phyloP scores from a whole-genome alignment of 2,888 invertebrate genomes.

The Bhutanitis thaidina region DNA sequence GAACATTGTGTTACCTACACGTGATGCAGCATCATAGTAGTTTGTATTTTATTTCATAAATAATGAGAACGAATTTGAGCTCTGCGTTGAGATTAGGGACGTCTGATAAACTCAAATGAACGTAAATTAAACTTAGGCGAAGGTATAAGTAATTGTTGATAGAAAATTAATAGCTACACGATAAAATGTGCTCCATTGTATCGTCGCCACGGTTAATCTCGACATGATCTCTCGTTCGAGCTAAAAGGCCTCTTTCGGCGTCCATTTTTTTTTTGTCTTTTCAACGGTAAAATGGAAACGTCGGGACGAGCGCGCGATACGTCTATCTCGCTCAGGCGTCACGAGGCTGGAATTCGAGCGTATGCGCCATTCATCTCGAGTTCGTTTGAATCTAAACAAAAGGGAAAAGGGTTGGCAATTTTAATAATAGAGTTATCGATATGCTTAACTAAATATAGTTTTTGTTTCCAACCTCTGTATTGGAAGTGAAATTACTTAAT shows the following conservation, averaged over 20 bases:
- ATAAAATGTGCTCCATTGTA: slow-evolving; percentile 23
- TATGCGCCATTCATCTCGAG: slow-evolving; percentile 34
- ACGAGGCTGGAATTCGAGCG: slow-evolving; percentile 30
- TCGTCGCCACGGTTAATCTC: slow-evolving; percentile 24
- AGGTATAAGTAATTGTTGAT: slow-evolving; percentile 4
- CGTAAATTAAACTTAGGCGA: too few relatives aligned
- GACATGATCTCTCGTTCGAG: slow-evolving; percentile 19
- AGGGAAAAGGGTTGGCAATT: neutral
- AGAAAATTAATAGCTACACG: slow-evolving; percentile 6
- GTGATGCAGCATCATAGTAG: too few relatives aligned
- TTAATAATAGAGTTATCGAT: too few relatives aligned
- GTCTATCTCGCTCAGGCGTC: slow-evolving; percentile 24
- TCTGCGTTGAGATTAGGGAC: too few relatives aligned
- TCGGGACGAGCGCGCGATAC: slow-evolving; percentile 10
- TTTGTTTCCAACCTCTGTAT: too few relatives aligned
- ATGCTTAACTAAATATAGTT: too few relatives aligned
- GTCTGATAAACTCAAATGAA: too few relatives aligned
- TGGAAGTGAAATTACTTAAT: too few relatives aligned
- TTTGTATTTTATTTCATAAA: too few relatives aligned
- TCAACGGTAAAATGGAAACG: slow-evolving; percentile 25
- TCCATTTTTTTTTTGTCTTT: slow-evolving; percentile 27
- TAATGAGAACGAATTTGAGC: too few relatives aligned
- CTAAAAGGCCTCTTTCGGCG: slow-evolving; percentile 25
- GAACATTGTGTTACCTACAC: too few relatives aligned
- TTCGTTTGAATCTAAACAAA: slow-evolving; percentile 1